A percentile compares a stretch with the other conserved stretches of the same genome.
These are phyloP conservation scores for Parnassius apollo DNA, from an alignment of 2,888 invertebrate genomes.

Conservation along the genomic window DNA sequence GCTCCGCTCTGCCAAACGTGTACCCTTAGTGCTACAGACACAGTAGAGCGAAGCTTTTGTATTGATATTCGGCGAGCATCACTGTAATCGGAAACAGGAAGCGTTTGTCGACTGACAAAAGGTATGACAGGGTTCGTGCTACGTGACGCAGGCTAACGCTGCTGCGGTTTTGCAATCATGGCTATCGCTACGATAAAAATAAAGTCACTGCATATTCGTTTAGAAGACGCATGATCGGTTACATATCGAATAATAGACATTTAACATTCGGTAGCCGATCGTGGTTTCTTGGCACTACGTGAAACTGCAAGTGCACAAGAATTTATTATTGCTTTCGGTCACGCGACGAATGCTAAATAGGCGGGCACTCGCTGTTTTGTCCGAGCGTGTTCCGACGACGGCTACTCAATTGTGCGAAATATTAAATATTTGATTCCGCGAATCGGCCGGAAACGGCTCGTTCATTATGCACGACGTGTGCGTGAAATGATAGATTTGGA, in stretches of 20 bases:
- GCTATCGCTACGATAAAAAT: slow-evolving; percentile 12
- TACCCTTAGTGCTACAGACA: slow-evolving; percentile 3
- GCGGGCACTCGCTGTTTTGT: slow-evolving; percentile 44
- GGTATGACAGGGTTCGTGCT: slow-evolving; percentile 32
- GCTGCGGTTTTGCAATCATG: slow-evolving; percentile 17
- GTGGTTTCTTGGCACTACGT: slow-evolving; percentile 72
- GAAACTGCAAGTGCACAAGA: slow-evolving; percentile 79
- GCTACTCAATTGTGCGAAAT: slow-evolving; percentile 47
- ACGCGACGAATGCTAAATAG: slow-evolving; percentile 70
- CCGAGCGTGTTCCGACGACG: slow-evolving; percentile 54
- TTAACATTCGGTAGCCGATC: slow-evolving; percentile 71
- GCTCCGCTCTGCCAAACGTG: no score
- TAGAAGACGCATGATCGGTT: slow-evolving; percentile 25
- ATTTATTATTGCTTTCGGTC: slow-evolving; percentile 68
- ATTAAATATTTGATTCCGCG: slow-evolving; percentile 61
- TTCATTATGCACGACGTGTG: slow-evolving; percentile 70
- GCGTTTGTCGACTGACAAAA: slow-evolving; percentile 45
- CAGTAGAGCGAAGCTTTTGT: slow-evolving; percentile 26
- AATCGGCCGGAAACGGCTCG: slow-evolving; percentile 71
- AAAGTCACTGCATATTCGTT: slow-evolving; percentile 19
- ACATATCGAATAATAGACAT: slow-evolving; percentile 56
- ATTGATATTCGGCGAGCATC: slow-evolving; percentile 44
- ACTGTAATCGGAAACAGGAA: slow-evolving; percentile 67
- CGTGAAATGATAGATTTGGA: slow-evolving; percentile 70
- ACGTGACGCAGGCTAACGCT: slow-evolving; percentile 13